phyloP scores from a whole-genome alignment of 2,888 invertebrate species.

The Metacarcinus magister region DNA sequence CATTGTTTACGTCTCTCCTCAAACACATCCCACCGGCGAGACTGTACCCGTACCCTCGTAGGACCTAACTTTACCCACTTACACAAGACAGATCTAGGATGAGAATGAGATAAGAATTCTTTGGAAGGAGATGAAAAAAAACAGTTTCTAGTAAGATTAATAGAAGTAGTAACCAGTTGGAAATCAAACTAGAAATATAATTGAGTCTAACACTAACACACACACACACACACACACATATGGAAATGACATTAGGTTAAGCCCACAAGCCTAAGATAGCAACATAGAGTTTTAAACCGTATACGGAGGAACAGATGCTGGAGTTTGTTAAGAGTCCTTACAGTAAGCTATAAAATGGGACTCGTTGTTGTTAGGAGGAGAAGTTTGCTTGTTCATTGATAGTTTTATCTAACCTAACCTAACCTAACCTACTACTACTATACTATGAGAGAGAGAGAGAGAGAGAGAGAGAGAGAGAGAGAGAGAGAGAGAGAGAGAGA shows the following conservation, averaged over 20 bases:
- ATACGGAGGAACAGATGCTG: background rate
- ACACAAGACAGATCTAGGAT: background rate
- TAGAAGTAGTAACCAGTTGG: too few species aligned
- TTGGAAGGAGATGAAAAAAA: too few species aligned
- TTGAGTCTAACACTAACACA: too few species aligned
- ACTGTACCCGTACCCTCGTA: background rate
- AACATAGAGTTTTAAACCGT: background rate
- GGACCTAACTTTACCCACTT: background rate
- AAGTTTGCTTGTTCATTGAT: background rate
- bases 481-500: conserved; percentile 38
- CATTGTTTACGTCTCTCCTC: background rate
- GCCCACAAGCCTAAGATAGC: background rate
- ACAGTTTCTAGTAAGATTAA: too few species aligned
- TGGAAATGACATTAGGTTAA: background rate
- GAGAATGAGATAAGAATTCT: too few species aligned
- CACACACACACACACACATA: background rate
- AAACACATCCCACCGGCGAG: background rate
- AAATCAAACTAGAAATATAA: too few species aligned
- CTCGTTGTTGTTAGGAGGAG: background rate
- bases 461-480: conserved; percentile 44
- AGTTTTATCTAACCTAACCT: background rate
- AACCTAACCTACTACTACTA: background rate
- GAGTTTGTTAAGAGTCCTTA: background rate
- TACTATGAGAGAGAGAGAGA: background rate
- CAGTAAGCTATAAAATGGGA: background rate